phyloP scores from a whole-genome alignment of 1,140 invertebrate species.

The Philotrypesis tridentata region DNA sequence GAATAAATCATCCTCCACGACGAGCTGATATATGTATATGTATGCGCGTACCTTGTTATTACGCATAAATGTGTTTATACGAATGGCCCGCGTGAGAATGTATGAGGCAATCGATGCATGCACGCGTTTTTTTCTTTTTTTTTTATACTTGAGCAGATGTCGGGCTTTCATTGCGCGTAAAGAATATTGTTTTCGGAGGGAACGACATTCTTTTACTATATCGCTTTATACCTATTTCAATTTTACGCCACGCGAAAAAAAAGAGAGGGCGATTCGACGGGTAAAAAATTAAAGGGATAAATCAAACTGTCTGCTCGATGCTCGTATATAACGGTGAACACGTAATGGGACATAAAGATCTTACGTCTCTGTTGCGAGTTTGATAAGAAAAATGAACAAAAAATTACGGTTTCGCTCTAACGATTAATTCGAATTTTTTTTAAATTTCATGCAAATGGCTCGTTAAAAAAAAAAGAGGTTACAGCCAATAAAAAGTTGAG shows the following conservation, averaged over 20 bases:
- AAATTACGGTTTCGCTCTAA: constrained; percentile 1
- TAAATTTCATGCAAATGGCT: constrained; percentile 38
- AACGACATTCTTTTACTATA: not conserved
- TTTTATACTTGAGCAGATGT: not conserved
- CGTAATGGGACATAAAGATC: constrained; percentile 1
- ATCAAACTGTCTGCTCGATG: not conserved
- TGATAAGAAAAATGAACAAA: constrained; percentile 35
- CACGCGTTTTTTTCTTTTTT: not conserved
- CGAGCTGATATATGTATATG: not conserved
- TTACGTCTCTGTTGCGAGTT: constrained; percentile 9
- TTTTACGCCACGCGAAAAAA: not conserved
- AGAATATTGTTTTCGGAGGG: not conserved
- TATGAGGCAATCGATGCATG: not conserved
- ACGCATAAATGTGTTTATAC: not conserved
- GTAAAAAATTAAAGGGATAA: not conserved
- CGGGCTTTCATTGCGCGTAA: not conserved
- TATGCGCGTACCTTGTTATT: not conserved
- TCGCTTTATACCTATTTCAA: not conserved
- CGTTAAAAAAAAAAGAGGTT: constrained; percentile 37
- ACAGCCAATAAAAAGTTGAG: constrained; percentile 39
- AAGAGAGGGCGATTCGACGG: not conserved
- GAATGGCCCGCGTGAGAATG: not conserved
- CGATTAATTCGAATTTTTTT: constrained; percentile 34
- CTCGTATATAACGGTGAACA: not conserved
- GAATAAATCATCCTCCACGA: constrained; percentile 9